Base-by-base conservation (phyloP, 2,113 vertebrate genomes). In the Siphamia tubifer region DNA sequence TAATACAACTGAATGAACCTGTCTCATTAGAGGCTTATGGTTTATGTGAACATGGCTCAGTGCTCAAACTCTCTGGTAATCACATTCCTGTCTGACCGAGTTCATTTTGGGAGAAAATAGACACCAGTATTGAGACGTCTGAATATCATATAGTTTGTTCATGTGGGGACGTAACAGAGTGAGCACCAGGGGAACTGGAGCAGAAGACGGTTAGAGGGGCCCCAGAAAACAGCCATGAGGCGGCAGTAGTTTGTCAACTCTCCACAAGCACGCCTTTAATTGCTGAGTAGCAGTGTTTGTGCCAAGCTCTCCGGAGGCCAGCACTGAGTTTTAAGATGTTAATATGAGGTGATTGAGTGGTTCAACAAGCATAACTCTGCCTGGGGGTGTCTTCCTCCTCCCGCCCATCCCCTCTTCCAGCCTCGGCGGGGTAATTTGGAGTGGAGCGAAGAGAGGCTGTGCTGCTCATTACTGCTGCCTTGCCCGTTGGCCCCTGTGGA, bases 321-420 rank as follows among this genome's bases (percentile, higher is more conserved):
- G 25, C 40, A 7, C 38, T 32, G 44, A 65, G 48, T 78, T 83
- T 75, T 78, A 68, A 60, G 76, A 79, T 83, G 74, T 76, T 87
- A 88, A 90, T 88, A 60, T 68, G 76, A 44, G 56, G 72, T 86
- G 84, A 91, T 84, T 72, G 84, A 89, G 75, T 67, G 77, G 61
- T 79, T 86, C 77, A 76, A 82, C 83, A 67, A 81, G 79, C 79
- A 75, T 80, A 79, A 86, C 81, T 78, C 62, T 73, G 86, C 84
- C 84, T 54, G 28, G 5, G 74, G 87, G 39, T 19, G 8, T 56
- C 60, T 23, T 73, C 44, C 27, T 65, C 57, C 39, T 53, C 28
- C 51, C 28, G 5, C 68, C 71, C 63, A 24, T 51, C 63, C 72
- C 74, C 70, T 73, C 72, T 58, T 13, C 45, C 28, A 54, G 65